Base-by-base conservation (phyloP, 2,888 invertebrate species). In the Agrochola circellaris region DNA sequence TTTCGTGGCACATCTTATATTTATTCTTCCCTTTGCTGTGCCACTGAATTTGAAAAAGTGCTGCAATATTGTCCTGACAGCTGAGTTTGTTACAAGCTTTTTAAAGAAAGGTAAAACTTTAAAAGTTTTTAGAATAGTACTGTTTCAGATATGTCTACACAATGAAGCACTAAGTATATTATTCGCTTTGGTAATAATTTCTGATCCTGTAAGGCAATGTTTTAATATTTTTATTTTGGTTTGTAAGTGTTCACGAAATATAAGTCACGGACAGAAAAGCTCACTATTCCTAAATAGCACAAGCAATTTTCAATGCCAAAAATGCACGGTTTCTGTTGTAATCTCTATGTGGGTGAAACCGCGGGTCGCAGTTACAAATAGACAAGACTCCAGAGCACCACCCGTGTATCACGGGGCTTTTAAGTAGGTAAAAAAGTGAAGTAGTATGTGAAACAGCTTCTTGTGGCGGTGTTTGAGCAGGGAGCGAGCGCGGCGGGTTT, bases 361-460 rank as follows among this genome's bases (percentile, higher is more conserved):
- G 3, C 8, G 26, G 69, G 3, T 30, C 15, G 42, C 17, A 69
- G 13, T 26, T 62, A 23, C 23, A 71, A 54, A 61, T 60, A 26
- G 17, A 48, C 26, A 17, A 48, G 15, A 81, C 62, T 62, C 34
- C 38, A 69, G 72, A 77, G 78, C 76, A 82, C 81, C 76, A 78
- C 74, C 84, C 72, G 83, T 88, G 87, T 87, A 66, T 71, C 70
- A 76, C 82, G 79, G 70, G 77, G 70, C 81, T 64, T 66, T 76
- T 62, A 82, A 72, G 84, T 87, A 87, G 85, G 58, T 85, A 88
- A 88, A 89, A 89, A 90, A 91, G 85, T 87, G 81, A 89, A 91
- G 91, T 91, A 90, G 90, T 91, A 90, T 92, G 91, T 91, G 92
- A 91, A 91, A 90, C 90, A 88, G 90, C 89, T 89, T 84, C 90